Percentiles rank a stretch among this genome's conserved stretches.
Conservation (phyloP, 2,888 invertebrate species). For the Epirrhoe tristata region DNA sequence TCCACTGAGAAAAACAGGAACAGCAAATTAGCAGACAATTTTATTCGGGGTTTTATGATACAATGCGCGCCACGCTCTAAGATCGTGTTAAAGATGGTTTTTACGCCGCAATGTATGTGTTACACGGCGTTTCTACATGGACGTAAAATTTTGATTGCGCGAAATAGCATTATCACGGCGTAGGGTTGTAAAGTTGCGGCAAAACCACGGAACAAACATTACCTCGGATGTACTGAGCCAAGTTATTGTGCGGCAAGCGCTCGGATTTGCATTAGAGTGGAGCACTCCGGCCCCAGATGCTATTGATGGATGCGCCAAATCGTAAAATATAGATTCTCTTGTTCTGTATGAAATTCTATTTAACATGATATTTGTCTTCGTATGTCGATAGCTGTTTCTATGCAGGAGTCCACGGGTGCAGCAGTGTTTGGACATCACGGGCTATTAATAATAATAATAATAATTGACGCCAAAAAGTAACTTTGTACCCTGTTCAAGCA, state of each 20-base stretch:
- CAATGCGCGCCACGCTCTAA: constrained; percentile 26
- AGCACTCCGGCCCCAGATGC: constrained; percentile 18
- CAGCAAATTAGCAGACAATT: constrained; percentile 22
- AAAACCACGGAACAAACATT: constrained; percentile 15
- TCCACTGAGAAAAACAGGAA: constrained; percentile 16
- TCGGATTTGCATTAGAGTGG: constrained; percentile 29
- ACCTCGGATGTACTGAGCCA: not conserved
- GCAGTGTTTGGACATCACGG: not conserved
- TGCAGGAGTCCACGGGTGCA: not conserved
- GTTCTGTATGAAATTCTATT: constrained; percentile 14
- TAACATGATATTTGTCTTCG: not conserved
- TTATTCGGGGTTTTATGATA: constrained; percentile 35
- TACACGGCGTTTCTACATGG: constrained; percentile 28
- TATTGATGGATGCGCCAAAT: constrained; percentile 24
- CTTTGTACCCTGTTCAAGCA: too few relatives aligned
- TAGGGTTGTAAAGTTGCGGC: constrained; percentile 32
- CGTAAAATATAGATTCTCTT: constrained; percentile 26
- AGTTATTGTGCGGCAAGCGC: constrained; percentile 10
- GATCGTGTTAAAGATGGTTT: constrained; percentile 20
- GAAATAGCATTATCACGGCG: constrained; percentile 41
- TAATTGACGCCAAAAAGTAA: too few relatives aligned
- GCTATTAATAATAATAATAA: too few relatives aligned
- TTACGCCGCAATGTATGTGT: constrained; percentile 33
- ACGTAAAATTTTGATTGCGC: constrained; percentile 41
- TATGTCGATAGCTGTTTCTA: not conserved